Base-by-base conservation (phyloP, 2,888 invertebrate species). In the Melinaea menophilus region DNA sequence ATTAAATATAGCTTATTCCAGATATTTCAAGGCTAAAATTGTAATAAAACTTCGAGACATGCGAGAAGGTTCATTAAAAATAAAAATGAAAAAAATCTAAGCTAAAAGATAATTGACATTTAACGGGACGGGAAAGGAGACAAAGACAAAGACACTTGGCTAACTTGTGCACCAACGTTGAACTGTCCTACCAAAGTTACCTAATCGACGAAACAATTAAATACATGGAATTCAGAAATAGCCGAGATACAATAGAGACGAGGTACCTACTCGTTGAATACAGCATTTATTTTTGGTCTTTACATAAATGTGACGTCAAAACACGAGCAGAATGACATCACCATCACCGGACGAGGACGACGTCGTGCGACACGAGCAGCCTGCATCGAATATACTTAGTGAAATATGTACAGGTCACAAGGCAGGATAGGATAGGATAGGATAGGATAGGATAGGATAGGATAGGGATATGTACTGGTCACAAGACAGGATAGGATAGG, bases 301-400 rank as follows among this genome's bases (percentile, higher is more conserved):
- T 67, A 65, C 63, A 57, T 58, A 61, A 55, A 55, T 5, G 35
- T 59, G 60, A 65, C 67, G 65, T 62, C 67, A 65, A 37, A 62
- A 58, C 65, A 31, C 60, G 62, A 65, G 62, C 59, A 58, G 64
- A 48, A 65, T 84, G 84, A 84, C 81, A 81, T 82, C 81, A n/a
- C n/a, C n/a, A 81, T 84, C 84, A 84, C 68, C 77, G 64, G 65
- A 68, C 84, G 80, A 85, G 84, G 82, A 79, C 81, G 78, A 58
- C 56, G 73, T 80, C 80, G 77, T 77, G 75, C 72, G 79, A 82
- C 71, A 64, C 66, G 63, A 67, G 72, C 73, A 72, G 31, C 31
- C 70, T 64, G 68, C 63, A 61, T 58, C 22, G 60, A 62, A 58
- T 58, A 60, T 9, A 41, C 41, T 41, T 9, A 41, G 41, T 41